Conservation (phyloP, 1,140 invertebrate genomes). For the Lucilia cuprina region DNA sequence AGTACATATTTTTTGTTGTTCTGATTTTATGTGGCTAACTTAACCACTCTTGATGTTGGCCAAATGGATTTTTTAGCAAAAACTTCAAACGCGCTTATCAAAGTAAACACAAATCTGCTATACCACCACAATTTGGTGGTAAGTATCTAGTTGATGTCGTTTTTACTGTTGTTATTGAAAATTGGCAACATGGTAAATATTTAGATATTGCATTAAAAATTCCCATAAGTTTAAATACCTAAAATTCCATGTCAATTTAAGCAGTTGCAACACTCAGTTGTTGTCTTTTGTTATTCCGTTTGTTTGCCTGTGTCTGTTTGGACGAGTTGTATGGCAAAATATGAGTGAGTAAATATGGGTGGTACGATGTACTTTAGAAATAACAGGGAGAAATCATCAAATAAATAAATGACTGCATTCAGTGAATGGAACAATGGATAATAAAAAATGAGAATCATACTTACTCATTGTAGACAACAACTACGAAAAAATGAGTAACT, state of each 20-base stretch:
- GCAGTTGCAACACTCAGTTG: neutral
- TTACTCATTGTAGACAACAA: neutral
- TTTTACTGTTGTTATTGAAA: conserved; percentile 5
- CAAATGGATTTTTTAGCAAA: neutral
- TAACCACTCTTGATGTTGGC: neutral
- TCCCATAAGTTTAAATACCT: conserved; percentile 1
- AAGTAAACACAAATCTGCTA: neutral
- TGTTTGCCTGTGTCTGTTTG: neutral
- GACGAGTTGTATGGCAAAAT: neutral
- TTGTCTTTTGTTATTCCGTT: neutral
- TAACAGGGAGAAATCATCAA: neutral
- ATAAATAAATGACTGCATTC: neutral
- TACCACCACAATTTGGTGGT: neutral
- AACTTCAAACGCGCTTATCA: neutral
- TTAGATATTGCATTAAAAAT: conserved; percentile 9
- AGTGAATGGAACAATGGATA: neutral
- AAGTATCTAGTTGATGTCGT: neutral
- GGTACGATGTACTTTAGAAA: neutral
- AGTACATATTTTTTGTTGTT: neutral
- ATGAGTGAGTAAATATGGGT: neutral
- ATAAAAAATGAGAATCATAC: neutral
- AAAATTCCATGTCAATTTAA: conserved; percentile 9
- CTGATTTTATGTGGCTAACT: neutral
- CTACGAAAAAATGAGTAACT: neutral
- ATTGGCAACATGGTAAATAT: conserved; percentile 21